Evolutionary conservation across 2,113 vertebrate genomes (phyloP).

Genomic region (Macquaria australasica): DNA sequence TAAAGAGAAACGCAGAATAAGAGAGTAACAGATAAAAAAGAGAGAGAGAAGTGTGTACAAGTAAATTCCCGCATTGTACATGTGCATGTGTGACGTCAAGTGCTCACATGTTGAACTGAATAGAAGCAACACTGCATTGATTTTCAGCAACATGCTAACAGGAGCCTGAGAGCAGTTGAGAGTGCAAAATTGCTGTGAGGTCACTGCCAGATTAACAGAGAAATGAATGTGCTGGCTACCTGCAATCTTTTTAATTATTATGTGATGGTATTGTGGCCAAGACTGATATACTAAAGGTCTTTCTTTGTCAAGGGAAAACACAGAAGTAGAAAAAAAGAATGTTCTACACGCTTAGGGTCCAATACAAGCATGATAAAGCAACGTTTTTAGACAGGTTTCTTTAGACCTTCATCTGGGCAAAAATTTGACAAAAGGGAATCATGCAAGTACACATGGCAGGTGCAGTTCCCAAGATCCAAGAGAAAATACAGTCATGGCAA

Average conservation of each 20-base stretch:
- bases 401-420: neutral
- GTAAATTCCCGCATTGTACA: neutral
- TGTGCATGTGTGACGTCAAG: neutral
- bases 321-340: neutral
- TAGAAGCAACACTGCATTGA: neutral
- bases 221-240: neutral
- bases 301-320: neutral
- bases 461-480: neutral
- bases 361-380: neutral
- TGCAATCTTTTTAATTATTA: conserved; percentile 11
- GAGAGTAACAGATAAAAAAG: neutral
- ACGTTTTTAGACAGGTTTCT: neutral
- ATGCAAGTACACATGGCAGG: neutral
- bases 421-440: neutral
- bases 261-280: neutral
- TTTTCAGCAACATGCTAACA: neutral
- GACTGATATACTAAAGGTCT: neutral
- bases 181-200: neutral
- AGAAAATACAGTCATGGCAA: neutral
- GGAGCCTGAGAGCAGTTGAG: neutral
- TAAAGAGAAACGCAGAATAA: neutral
- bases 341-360: neutral
- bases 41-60: neutral
- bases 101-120: neutral
- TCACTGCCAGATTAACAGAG: neutral